These are phyloP conservation scores for Hypothenemus hampei DNA, from an alignment of 1,140 invertebrate species.

Conservation along the genomic window DNA sequence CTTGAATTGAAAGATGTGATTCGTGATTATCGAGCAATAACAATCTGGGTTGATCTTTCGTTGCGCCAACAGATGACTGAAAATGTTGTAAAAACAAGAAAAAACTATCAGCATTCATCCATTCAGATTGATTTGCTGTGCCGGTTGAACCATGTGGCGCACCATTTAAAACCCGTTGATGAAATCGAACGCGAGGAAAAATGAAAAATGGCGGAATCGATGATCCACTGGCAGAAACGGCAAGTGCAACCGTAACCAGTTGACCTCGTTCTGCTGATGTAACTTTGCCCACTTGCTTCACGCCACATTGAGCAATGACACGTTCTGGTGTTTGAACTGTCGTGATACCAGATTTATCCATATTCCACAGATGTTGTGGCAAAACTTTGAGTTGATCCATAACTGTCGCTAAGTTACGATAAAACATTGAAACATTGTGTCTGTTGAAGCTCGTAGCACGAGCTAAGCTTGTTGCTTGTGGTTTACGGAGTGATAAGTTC, in stretches of 20 bases:
- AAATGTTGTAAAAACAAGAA: conserved; percentile 43
- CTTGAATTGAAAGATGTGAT: conserved; percentile 35
- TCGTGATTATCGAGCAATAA: conserved; percentile 47
- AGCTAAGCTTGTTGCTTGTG: background rate
- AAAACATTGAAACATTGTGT: background rate
- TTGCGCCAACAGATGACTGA: conserved; percentile 39
- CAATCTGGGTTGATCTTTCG: conserved; percentile 38
- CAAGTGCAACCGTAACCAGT: conserved; percentile 38
- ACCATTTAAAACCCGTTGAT: conserved; percentile 39
- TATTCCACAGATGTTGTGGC: conserved; percentile 2
- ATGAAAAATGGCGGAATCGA: conserved; percentile 41
- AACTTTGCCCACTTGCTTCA: conserved; percentile 12
- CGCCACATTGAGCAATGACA: conserved; percentile 12
- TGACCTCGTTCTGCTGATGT: conserved; percentile 33
- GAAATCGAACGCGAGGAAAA: conserved; percentile 41
- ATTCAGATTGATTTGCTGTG: conserved; percentile 45
- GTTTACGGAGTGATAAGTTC: background rate
- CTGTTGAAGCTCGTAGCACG: background rate
- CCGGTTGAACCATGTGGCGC: conserved; percentile 44
- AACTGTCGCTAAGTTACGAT: background rate
- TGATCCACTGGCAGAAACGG: conserved; percentile 37
- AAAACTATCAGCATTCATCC: conserved; percentile 49
- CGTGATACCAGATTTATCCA: conserved; percentile 15
- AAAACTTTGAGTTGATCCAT: background rate
- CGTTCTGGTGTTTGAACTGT: conserved; percentile 17